Evolutionary conservation across 2,888 invertebrate species (phyloP).

Genomic region (Drosophila peninsularis): DNA sequence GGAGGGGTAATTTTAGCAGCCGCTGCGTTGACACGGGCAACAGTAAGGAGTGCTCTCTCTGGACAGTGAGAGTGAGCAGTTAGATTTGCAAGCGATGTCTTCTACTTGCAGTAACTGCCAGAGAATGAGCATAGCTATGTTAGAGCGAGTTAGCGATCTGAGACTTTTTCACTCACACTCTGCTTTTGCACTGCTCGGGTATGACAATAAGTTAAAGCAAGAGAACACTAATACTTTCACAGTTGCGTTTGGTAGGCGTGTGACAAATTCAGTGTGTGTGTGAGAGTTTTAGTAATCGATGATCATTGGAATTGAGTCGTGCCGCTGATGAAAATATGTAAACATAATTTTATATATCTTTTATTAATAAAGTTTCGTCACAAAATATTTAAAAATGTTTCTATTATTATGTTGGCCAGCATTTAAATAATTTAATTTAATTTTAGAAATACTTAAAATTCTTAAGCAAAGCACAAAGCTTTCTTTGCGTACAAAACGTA

Average conservation of each 20-base stretch:
- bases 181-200: background rate
- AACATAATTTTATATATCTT: background rate
- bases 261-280: background rate
- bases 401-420: background rate
- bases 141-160: too few relatives aligned
- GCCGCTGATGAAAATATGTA: background rate
- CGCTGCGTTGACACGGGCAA: too few relatives aligned
- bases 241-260: too few relatives aligned
- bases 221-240: background rate
- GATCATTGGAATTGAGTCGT: background rate
- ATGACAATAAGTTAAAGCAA: background rate
- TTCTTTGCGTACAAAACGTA: background rate
- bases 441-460: constrained; percentile 11
- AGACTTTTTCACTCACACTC: too few relatives aligned
- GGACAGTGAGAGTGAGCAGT: too few relatives aligned
- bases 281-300: background rate
- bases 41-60: too few relatives aligned
- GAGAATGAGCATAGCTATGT: too few relatives aligned
- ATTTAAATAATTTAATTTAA: constrained; percentile 4
- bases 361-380: background rate
- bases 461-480: constrained; percentile 7
- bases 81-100: too few relatives aligned
- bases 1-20: background rate
- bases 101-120: too few relatives aligned
- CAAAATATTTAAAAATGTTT: background rate